phyloP scores from a whole-genome alignment of 1,140 invertebrate species.

The Drosophila persimilis region DNA sequence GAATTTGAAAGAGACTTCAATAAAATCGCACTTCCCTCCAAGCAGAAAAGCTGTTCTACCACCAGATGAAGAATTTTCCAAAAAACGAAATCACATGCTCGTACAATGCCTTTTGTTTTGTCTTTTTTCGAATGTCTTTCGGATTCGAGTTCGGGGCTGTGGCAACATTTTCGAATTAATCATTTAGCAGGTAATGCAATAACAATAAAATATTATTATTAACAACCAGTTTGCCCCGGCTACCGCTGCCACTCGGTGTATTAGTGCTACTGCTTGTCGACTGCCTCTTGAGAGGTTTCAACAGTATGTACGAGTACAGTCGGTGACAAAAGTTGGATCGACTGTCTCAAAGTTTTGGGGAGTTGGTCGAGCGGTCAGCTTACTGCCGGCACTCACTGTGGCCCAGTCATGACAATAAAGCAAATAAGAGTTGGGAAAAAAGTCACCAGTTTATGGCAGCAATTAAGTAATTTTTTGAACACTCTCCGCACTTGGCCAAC shows the following conservation, averaged over 20 bases:
- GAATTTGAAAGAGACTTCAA: too few species aligned
- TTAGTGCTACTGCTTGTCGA: slow-evolving; percentile 32
- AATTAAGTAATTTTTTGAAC: slow-evolving; percentile 82
- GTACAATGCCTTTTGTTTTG: not conserved
- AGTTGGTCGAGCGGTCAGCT: not conserved
- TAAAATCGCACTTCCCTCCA: too few species aligned
- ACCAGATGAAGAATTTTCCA: too few species aligned
- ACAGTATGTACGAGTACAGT: slow-evolving; percentile 44
- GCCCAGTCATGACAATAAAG: slow-evolving; percentile 47
- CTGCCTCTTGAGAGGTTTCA: slow-evolving; percentile 23
- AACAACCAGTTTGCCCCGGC: slow-evolving; percentile 67
- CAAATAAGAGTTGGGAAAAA: slow-evolving; percentile 41
- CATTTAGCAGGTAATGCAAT: slow-evolving; percentile 77
- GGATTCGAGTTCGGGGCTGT: slow-evolving; percentile 36
- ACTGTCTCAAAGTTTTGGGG: not conserved
- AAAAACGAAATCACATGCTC: not conserved
- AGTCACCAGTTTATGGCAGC: slow-evolving; percentile 75
- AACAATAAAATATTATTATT: slow-evolving; percentile 76
- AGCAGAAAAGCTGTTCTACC: too few species aligned
- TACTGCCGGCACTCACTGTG: slow-evolving; percentile 47
- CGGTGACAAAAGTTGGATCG: slow-evolving; percentile 1
- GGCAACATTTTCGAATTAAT: slow-evolving; percentile 59
- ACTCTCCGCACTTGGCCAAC: slow-evolving; percentile 66
- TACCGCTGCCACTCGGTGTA: slow-evolving; percentile 2
- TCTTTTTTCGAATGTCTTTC: not conserved